Conservation (phyloP, 2,113 vertebrate species). For the Caretta caretta region DNA sequence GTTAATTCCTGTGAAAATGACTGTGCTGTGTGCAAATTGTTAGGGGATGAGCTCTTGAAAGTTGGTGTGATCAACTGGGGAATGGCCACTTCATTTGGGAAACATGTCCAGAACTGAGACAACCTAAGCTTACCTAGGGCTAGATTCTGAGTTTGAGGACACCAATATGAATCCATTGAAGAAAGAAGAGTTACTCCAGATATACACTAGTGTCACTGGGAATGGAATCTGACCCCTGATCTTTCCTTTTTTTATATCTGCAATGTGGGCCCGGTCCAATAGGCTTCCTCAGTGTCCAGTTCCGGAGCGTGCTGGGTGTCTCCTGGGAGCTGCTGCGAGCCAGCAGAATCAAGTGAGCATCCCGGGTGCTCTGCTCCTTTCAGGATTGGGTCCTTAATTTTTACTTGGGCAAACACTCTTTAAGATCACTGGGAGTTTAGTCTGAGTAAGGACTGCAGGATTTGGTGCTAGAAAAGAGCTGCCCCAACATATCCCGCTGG, state of each 20-base stretch:
- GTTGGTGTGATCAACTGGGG: not conserved
- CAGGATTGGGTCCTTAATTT: not conserved
- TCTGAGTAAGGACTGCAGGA: not conserved
- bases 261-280: not conserved
- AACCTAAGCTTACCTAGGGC: fast-evolving
- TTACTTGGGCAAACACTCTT: fast-evolving
- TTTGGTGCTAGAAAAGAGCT: not conserved
- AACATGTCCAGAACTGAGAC: not conserved
- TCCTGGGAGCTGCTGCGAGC: not conserved
- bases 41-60: not conserved
- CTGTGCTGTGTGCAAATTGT: not conserved
- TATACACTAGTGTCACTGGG: not conserved
- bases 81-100: not conserved
- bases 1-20: not conserved
- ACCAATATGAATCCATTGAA: not conserved
- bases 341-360: fast-evolving
- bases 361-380: not conserved
- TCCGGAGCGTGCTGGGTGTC: not conserved
- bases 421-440: not conserved
- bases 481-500: fast-evolving
- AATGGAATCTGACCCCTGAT: not conserved
- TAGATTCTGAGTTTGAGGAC: fast-evolving
- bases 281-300: not conserved
- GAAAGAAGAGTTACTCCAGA: not conserved
- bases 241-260: not conserved